Conservation (phyloP, 2,888 invertebrate species). For the Napeogenes sylphis region DNA sequence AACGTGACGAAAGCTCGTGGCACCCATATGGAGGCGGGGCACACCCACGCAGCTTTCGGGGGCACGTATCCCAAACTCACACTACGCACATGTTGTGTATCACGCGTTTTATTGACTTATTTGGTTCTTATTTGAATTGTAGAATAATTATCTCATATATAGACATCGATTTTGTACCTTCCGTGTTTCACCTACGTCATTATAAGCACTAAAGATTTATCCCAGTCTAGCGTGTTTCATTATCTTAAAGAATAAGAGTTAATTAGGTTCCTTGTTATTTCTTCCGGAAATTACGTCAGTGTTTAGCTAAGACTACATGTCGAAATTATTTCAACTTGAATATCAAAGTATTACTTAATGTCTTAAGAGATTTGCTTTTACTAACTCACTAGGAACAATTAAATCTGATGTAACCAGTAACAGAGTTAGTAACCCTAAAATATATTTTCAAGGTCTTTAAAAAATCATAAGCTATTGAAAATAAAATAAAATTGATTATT, state of each 20-base stretch:
- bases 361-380: too few species aligned
- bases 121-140: too few species aligned
- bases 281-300: slow-evolving; percentile 26
- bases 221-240: slow-evolving; percentile 7
- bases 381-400: too few species aligned
- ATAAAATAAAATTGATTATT: too few species aligned
- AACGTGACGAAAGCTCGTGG: slow-evolving; percentile 43
- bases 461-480: too few species aligned
- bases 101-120: slow-evolving; percentile 41
- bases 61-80: slow-evolving; percentile 22
- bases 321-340: slow-evolving; percentile 3
- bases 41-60: slow-evolving; percentile 40
- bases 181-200: slow-evolving; percentile 18
- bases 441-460: too few species aligned
- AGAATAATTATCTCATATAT: not conserved
- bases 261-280: slow-evolving; percentile 20
- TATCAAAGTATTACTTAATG: not conserved
- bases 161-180: slow-evolving; percentile 10
- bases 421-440: too few species aligned
- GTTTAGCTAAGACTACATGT: slow-evolving; percentile 15
- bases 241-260: slow-evolving; percentile 14
- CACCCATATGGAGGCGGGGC: slow-evolving; percentile 44
- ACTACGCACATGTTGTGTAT: slow-evolving; percentile 53
- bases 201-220: slow-evolving; percentile 9
- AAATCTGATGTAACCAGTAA: too few species aligned